These are phyloP conservation scores for Quadroppia sp. DNA, from an alignment of 2,888 invertebrate genomes.

Conservation along the genomic window DNA sequence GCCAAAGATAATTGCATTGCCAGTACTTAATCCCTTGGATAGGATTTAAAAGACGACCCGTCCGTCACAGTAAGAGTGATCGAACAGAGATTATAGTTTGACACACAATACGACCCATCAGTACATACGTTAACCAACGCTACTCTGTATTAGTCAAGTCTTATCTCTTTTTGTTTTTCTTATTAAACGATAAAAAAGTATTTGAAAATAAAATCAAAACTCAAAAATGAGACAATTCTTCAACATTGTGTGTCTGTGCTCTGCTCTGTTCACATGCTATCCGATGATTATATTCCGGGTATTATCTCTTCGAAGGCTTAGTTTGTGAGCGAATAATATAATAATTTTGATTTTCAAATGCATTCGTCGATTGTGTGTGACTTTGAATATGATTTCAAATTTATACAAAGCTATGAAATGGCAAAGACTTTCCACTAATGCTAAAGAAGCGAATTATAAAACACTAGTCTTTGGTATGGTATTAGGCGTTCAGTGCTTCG, in stretches of 20 bases:
- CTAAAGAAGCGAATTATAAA: too few species aligned
- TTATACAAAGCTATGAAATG: neutral
- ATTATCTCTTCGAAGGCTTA: neutral
- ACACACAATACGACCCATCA: neutral
- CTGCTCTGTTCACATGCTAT: neutral
- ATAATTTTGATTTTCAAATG: neutral
- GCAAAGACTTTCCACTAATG: neutral
- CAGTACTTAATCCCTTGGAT: neutral
- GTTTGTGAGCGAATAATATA: neutral
- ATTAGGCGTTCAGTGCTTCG: too few species aligned
- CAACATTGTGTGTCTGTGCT: neutral
- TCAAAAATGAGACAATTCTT: too few species aligned
- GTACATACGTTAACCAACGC: neutral
- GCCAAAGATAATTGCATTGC: constrained; percentile 5
- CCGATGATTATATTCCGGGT: neutral
- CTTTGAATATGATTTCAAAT: constrained; percentile 4
- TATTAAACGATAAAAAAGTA: neutral
- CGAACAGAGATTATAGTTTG: constrained; percentile 2
- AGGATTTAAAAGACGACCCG: constrained; percentile 3
- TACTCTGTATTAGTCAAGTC: neutral
- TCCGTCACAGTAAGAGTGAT: constrained; percentile 4
- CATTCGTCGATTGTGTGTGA: neutral
- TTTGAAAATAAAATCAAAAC: too few species aligned
- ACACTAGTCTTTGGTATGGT: too few species aligned
- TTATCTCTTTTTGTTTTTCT: neutral